Evolutionary conservation across 2,113 vertebrate genomes (phyloP).

Genomic region (Strix aluco): DNA sequence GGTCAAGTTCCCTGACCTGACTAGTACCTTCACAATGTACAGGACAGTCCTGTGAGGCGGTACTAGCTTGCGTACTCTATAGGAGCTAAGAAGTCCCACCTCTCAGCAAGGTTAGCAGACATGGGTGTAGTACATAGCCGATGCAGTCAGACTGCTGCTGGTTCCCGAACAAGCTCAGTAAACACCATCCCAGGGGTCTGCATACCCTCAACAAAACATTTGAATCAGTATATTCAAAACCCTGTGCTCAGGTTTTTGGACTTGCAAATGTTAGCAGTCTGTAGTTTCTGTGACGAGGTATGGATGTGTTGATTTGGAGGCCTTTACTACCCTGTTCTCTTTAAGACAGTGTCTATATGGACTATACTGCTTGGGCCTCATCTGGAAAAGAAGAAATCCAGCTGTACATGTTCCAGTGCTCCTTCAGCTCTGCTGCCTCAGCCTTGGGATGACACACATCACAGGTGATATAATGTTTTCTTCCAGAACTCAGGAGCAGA

Average conservation of each 20-base stretch:
- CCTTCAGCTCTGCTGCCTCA: not conserved
- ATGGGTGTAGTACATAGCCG: fast-evolving
- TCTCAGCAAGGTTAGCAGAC: not conserved
- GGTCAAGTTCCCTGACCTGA: not conserved
- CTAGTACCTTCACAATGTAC: not conserved
- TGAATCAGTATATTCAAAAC: not conserved
- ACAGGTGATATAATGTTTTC: constrained; percentile 43
- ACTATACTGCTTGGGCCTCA: not conserved
- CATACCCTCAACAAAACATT: not conserved
- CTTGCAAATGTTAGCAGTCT: not conserved
- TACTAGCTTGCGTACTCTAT: not conserved
- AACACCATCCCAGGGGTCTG: not conserved
- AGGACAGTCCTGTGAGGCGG: not conserved
- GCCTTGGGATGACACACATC: not conserved
- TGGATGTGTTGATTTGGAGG: not conserved
- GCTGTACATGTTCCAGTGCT: not conserved
- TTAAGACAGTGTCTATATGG: not conserved
- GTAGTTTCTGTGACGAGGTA: not conserved
- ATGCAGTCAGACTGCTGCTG: not conserved
- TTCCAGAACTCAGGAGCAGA: constrained; percentile 36
- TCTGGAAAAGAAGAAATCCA: not conserved
- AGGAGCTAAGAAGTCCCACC: not conserved
- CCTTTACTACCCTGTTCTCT: not conserved
- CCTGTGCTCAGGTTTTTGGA: not conserved
- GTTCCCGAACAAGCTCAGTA: fast-evolving